Evolutionary conservation across 1,140 invertebrate genomes (phyloP).

Genomic region (Drosophila insularis): DNA sequence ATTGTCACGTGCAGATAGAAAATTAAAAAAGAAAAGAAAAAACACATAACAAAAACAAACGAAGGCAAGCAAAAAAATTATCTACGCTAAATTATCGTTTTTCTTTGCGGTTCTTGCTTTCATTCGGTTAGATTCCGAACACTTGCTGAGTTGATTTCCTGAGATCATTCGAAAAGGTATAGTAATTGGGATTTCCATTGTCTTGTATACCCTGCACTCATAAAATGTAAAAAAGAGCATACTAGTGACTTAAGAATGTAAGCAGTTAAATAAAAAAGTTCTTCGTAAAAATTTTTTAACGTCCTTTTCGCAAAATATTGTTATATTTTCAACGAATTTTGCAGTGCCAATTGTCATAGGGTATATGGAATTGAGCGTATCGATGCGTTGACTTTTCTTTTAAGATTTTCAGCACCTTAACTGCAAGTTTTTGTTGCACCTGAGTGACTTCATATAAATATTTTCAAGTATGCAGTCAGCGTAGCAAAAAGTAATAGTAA

Average conservation of each 20-base stretch:
- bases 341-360: background rate
- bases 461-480: conserved; percentile 46
- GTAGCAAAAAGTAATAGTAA: conserved; percentile 28
- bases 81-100: conserved; percentile 60
- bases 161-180: conserved; percentile 15
- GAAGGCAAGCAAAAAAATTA: conserved; percentile 39
- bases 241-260: background rate
- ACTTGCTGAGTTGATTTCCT: conserved; percentile 36
- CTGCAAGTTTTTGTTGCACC: conserved; percentile 53
- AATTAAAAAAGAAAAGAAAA: conserved; percentile 7
- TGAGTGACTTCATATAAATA: conserved; percentile 57
- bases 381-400: conserved; percentile 29
- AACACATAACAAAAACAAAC: background rate
- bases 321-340: too few relatives aligned
- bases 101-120: conserved; percentile 51
- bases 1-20: conserved; percentile 34
- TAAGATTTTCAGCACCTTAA: conserved; percentile 24
- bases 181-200: conserved; percentile 43
- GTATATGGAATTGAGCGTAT: background rate
- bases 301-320: too few relatives aligned
- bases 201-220: conserved; percentile 2
- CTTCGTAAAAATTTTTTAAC: too few relatives aligned
- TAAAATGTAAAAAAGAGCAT: background rate
- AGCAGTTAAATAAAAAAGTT: too few relatives aligned
- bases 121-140: conserved; percentile 25